Conservation (phyloP, 2,888 invertebrate species). For the Piscicola geometra region DNA sequence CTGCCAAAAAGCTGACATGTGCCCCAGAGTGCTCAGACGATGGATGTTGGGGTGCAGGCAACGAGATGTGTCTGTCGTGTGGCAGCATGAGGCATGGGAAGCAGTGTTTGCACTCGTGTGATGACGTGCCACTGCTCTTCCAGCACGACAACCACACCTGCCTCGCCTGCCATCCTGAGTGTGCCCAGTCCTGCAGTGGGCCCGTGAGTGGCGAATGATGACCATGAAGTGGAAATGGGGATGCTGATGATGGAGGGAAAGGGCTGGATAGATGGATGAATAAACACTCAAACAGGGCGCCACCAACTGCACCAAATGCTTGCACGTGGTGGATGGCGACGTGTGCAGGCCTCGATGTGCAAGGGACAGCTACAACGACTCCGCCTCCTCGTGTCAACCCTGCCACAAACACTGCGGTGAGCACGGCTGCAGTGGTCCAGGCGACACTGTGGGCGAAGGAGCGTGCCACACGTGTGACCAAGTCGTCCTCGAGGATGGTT, state of each 20-base stretch:
- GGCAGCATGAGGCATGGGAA: slow-evolving; percentile 63
- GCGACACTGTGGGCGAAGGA: slow-evolving; percentile 71
- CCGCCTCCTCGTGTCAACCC: slow-evolving; percentile 67
- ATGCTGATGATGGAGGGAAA: neutral
- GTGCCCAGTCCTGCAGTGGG: slow-evolving; percentile 75
- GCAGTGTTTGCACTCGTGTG: slow-evolving; percentile 47
- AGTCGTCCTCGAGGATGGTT: neutral
- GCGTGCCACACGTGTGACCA: slow-evolving; percentile 87
- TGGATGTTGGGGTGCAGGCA: slow-evolving; percentile 91
- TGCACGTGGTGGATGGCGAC: slow-evolving; percentile 25
- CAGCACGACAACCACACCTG: slow-evolving; percentile 73
- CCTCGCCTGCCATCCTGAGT: slow-evolving; percentile 81
- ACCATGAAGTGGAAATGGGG: neutral
- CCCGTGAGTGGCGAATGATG: slow-evolving; percentile 59
- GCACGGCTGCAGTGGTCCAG: slow-evolving; percentile 62
- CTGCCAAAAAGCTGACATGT: slow-evolving; percentile 64
- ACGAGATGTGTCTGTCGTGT: slow-evolving; percentile 83
- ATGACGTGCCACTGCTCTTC: slow-evolving; percentile 66
- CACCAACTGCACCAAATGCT: slow-evolving; percentile 69
- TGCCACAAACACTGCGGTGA: slow-evolving; percentile 84
- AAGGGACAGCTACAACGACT: slow-evolving; percentile 65
- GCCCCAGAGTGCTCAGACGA: slow-evolving; percentile 78
- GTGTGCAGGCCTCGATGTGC: slow-evolving; percentile 35
- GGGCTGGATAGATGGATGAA: neutral
- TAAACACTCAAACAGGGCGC: no score